Evolutionary conservation across 1,140 invertebrate genomes (phyloP).

Genomic region (Coptotermes formosanus): DNA sequence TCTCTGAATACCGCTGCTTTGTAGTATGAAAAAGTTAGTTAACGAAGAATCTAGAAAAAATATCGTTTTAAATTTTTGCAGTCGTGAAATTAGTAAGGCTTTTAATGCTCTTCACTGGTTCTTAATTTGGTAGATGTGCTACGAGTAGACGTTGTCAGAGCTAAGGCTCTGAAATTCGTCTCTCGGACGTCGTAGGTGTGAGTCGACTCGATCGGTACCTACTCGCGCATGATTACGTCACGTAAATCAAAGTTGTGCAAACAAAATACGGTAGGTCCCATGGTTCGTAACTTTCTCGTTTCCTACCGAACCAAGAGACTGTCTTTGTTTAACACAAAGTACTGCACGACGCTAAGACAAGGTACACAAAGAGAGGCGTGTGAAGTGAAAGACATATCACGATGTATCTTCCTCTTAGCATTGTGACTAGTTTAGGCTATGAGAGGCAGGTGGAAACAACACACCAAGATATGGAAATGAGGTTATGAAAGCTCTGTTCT

Average conservation of each 20-base stretch:
- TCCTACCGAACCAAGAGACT: not conserved
- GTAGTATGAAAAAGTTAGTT: no score
- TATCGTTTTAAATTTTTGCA: no score
- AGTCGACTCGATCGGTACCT: not conserved
- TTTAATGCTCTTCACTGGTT: no score
- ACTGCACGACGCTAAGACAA: not conserved
- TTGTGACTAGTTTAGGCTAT: not conserved
- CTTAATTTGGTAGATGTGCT: no score
- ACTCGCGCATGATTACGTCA: not conserved
- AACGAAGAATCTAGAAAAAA: no score
- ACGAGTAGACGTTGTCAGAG: no score
- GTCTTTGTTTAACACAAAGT: not conserved
- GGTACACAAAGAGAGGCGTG: not conserved
- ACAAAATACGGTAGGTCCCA: not conserved
- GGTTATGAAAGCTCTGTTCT: not conserved
- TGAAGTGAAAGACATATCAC: not conserved
- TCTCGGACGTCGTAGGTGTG: no score
- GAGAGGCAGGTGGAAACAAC: not conserved
- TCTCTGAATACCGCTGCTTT: no score
- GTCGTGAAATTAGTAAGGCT: no score
- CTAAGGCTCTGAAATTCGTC: no score
- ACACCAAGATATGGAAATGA: conserved; percentile 10
- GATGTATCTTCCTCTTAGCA: not conserved
- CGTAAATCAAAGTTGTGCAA: not conserved
- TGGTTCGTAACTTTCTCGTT: not conserved